These are phyloP conservation scores for Cervus canadensis DNA, from an alignment of 2,113 vertebrate species.

Conservation along the genomic window DNA sequence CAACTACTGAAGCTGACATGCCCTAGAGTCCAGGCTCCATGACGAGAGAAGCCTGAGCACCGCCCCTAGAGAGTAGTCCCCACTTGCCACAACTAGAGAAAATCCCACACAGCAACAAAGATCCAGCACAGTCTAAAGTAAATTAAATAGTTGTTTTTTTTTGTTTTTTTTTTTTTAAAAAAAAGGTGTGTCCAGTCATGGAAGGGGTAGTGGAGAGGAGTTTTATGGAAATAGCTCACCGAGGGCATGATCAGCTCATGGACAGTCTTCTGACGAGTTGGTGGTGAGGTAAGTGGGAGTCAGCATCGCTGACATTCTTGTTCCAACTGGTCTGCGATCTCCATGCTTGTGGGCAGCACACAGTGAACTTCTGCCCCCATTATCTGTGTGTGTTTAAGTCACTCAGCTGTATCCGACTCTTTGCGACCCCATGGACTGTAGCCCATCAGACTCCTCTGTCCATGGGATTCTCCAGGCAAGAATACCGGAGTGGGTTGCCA, in stretches of 20 bases:
- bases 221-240: fast-evolving
- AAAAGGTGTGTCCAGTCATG: not conserved
- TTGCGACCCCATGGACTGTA: not conserved
- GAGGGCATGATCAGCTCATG: not conserved
- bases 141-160: not conserved
- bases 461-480: not conserved
- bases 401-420: not conserved
- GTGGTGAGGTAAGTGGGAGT: not conserved
- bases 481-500: not conserved
- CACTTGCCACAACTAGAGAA: not conserved
- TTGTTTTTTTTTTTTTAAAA: not conserved
- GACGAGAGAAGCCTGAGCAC: not conserved
- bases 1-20: not conserved
- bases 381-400: not conserved
- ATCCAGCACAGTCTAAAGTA: not conserved
- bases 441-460: not conserved
- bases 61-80: not conserved
- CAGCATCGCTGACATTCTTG: not conserved
- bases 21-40: not conserved
- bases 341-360: not conserved
- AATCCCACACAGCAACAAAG: not conserved
- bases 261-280: not conserved
- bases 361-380: not conserved
- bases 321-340: not conserved
- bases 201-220: not conserved